These are phyloP conservation scores for Scaptomyza hsui DNA, from an alignment of 1,140 invertebrate species.

Conservation along the genomic window DNA sequence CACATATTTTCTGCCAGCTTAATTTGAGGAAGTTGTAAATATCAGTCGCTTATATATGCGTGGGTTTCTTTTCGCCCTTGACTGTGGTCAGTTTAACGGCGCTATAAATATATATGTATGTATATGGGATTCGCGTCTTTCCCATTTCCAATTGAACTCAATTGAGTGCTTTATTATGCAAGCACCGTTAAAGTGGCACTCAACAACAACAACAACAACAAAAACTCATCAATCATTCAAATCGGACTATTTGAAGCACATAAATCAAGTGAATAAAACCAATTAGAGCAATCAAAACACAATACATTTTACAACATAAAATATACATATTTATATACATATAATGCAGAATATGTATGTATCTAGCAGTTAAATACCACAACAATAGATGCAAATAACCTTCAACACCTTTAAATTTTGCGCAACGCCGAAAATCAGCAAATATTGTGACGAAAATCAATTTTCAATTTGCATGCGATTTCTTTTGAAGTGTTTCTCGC, in stretches of 20 bases:
- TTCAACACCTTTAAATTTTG: constrained; percentile 64
- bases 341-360: constrained; percentile 9
- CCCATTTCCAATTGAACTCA: constrained; percentile 51
- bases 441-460: constrained; percentile 62
- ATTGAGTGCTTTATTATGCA: constrained; percentile 60
- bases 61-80: constrained; percentile 32
- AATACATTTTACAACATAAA: constrained; percentile 2
- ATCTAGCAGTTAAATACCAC: not conserved
- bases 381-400: constrained; percentile 41
- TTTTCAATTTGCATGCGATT: constrained; percentile 76
- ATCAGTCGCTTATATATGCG: constrained; percentile 32
- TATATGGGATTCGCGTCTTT: constrained; percentile 1
- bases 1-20: constrained; percentile 40
- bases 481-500: constrained; percentile 66
- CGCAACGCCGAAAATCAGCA: constrained; percentile 39
- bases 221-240: constrained; percentile 64
- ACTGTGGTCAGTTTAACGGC: constrained; percentile 42
- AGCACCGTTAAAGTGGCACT: constrained; percentile 23
- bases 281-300: constrained; percentile 66
- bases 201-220: not conserved
- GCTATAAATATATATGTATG: constrained; percentile 8
- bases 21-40: constrained; percentile 43
- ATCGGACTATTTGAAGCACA: constrained; percentile 34
- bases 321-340: not conserved
- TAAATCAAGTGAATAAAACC: constrained; percentile 48